These are phyloP conservation scores for Sminthopsis crassicaudata DNA, from an alignment of 2,113 vertebrate species.

Conservation along the genomic window DNA sequence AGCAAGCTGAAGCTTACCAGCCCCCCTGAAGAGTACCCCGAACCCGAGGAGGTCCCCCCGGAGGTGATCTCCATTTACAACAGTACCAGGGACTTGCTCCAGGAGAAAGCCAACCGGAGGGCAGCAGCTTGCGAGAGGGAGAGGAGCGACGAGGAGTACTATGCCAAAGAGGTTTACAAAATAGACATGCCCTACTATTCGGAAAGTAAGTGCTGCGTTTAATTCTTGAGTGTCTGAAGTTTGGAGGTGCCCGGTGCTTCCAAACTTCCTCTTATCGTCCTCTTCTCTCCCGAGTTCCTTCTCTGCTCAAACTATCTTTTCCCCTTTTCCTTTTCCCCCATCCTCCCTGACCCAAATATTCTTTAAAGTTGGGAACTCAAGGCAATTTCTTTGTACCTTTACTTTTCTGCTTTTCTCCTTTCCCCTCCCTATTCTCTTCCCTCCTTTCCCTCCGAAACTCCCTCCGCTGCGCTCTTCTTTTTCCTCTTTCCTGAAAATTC, in stretches of 20 bases:
- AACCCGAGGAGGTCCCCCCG: slow-evolving; percentile 89
- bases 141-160: slow-evolving; percentile 98
- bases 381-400: neutral
- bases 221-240: neutral
- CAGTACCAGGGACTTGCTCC: slow-evolving; percentile 97
- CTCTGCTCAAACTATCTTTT: neutral
- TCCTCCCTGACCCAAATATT: neutral
- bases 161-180: slow-evolving; percentile 98
- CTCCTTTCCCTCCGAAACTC: neutral
- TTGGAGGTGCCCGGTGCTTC: slow-evolving; percentile 56
- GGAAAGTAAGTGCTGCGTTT: slow-evolving; percentile 91
- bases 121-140: slow-evolving; percentile 95
- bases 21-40: slow-evolving; percentile 91
- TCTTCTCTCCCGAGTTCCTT: neutral
- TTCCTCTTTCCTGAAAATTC: slow-evolving; percentile 6
- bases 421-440: neutral
- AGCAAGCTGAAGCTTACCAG: slow-evolving; percentile 98
- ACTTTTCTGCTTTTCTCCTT: slow-evolving; percentile 19
- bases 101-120: slow-evolving; percentile 95
- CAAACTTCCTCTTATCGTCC: slow-evolving; percentile 18
- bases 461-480: neutral
- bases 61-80: slow-evolving; percentile 99
- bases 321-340: neutral
- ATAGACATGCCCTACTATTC: slow-evolving; percentile 92
- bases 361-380: neutral